phyloP scores from a whole-genome alignment of 2,797 vertebrate genomes.

The Limnodromus scolopaceus region DNA sequence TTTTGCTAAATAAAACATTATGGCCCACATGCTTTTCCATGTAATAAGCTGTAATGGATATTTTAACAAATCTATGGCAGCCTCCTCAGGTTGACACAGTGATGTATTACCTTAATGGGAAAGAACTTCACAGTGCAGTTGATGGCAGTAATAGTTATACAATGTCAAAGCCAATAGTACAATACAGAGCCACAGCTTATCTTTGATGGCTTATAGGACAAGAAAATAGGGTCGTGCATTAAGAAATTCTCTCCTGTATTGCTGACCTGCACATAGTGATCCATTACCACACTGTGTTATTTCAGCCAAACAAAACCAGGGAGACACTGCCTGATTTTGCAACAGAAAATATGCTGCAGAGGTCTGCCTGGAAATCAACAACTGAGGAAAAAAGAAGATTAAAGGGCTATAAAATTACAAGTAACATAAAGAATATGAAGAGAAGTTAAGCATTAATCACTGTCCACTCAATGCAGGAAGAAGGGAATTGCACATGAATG shows the following conservation, averaged over 20 bases:
- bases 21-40: neutral
- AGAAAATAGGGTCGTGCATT: neutral
- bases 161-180: neutral
- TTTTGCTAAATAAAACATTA: conserved; percentile 40
- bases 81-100: neutral
- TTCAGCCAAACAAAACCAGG: neutral
- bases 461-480: neutral
- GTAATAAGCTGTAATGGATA: neutral
- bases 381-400: neutral
- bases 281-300: neutral
- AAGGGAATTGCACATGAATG: neutral
- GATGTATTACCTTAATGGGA: neutral
- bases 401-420: neutral
- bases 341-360: neutral
- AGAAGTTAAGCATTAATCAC: neutral
- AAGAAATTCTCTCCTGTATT: neutral
- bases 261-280: neutral
- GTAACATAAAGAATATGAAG: neutral
- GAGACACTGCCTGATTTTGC: neutral
- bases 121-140: neutral
- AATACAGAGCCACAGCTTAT: neutral
- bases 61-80: neutral
- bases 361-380: neutral
- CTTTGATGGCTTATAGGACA: neutral
- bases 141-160: neutral